Percentiles rank a stretch among this genome's conserved stretches.
phyloP scores from a whole-genome alignment of 2,113 vertebrate genomes.

The Collichthys lucidus region DNA sequence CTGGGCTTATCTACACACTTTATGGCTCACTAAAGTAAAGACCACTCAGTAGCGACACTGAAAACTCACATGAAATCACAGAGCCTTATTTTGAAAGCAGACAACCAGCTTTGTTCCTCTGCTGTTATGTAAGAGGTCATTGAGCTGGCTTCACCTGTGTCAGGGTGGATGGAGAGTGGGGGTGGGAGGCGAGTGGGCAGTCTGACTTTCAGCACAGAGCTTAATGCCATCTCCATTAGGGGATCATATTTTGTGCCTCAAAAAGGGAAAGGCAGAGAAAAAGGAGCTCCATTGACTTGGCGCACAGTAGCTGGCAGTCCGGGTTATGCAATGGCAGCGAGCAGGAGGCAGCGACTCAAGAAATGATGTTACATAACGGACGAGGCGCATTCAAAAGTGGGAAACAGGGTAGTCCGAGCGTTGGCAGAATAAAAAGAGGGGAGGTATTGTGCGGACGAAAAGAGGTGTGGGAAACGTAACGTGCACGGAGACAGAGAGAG shows the following conservation, averaged over 20 bases:
- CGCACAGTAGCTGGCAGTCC: slow-evolving; percentile 51
- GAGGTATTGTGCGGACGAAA: slow-evolving; percentile 57
- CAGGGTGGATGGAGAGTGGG: too few species aligned
- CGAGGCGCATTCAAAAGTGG: slow-evolving; percentile 74
- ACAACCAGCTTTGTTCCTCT: slow-evolving; percentile 29
- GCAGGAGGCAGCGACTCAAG: slow-evolving; percentile 71
- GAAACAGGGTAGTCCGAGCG: slow-evolving; percentile 64
- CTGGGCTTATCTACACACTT: too few species aligned
- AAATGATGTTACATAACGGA: slow-evolving; percentile 79
- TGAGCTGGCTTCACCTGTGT: slow-evolving; percentile 59
- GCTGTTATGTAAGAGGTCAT: slow-evolving; percentile 57
- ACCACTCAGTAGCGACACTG: too few species aligned
- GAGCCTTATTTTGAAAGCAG: not conserved
- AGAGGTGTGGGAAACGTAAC: slow-evolving; percentile 70
- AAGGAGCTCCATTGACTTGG: slow-evolving; percentile 43
- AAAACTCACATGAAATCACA: too few species aligned
- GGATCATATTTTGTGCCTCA: slow-evolving; percentile 73
- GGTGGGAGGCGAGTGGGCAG: not conserved
- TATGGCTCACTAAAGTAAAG: too few species aligned
- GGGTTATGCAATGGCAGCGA: slow-evolving; percentile 72
- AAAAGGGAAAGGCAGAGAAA: slow-evolving; percentile 63
- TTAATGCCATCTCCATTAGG: slow-evolving; percentile 61
- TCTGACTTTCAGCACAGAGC: slow-evolving; percentile 48
- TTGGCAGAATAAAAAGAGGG: slow-evolving; percentile 32
- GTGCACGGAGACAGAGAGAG: slow-evolving; percentile 63